Evolutionary conservation across 2,113 vertebrate genomes (phyloP).

Genomic region (Pica pica): DNA sequence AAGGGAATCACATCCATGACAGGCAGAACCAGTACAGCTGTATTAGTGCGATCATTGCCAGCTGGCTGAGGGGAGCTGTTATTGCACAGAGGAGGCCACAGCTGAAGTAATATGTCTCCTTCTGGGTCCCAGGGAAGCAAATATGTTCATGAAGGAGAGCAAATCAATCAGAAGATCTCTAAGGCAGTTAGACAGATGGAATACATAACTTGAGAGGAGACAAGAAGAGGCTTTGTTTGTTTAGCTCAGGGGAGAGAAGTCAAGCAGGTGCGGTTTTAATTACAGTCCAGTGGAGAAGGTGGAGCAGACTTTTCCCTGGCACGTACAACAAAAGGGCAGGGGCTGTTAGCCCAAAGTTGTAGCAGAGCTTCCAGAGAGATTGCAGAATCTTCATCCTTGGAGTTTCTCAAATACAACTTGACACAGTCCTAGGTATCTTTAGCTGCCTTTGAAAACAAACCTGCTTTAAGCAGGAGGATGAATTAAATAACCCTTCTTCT

Average conservation of each 20-base stretch:
- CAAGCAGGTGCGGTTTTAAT: neutral
- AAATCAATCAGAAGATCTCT: neutral
- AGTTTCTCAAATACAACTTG: neutral
- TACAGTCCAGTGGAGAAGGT: neutral
- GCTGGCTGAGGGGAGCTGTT: neutral
- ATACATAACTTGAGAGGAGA: neutral
- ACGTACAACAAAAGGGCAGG: neutral
- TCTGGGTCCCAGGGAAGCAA: neutral
- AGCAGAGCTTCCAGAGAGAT: neutral
- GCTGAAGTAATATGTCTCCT: neutral
- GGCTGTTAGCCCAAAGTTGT: neutral
- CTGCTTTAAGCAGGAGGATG: neutral
- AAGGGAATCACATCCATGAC: neutral
- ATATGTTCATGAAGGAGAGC: neutral
- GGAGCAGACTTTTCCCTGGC: neutral
- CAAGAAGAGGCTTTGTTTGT: neutral
- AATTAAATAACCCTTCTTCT: neutral
- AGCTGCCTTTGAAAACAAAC: neutral
- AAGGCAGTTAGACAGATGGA: neutral
- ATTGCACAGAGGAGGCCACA: neutral
- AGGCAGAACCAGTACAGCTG: neutral
- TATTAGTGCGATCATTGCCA: neutral
- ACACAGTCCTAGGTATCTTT: neutral
- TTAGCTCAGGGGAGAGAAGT: neutral
- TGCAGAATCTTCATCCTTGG: neutral